A percentile compares a stretch with the other conserved stretches of the same genome.
These are phyloP conservation scores for Drosophila funebris DNA, from an alignment of 1,140 invertebrate genomes.

Conservation along the genomic window DNA sequence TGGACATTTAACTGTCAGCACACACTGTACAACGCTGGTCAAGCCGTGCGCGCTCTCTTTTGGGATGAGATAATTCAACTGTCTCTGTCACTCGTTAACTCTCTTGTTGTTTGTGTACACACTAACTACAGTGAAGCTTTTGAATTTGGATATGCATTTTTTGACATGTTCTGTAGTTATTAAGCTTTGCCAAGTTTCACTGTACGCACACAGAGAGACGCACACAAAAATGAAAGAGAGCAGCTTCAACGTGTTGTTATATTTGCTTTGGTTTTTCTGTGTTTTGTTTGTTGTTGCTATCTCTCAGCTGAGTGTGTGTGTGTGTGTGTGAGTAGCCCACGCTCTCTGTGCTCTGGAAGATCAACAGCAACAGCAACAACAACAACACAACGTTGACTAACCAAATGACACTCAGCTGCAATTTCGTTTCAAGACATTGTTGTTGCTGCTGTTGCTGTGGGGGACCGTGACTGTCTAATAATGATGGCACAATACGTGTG, in stretches of 20 bases:
- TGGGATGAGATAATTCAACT: conserved; percentile 42
- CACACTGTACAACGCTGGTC: conserved; percentile 37
- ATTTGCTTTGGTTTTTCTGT: conserved; percentile 36
- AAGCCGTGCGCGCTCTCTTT: conserved; percentile 22
- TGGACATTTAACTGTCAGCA: conserved; percentile 22
- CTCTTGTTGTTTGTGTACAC: conserved; percentile 18
- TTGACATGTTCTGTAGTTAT: conserved; percentile 17
- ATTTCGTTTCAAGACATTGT: conserved; percentile 33
- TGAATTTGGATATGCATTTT: conserved; percentile 13
- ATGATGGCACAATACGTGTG: conserved; percentile 18
- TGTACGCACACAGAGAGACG: conserved; percentile 17
- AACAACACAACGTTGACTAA: conserved; percentile 33
- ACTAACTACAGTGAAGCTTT: conserved; percentile 24
- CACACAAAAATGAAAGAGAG: conserved; percentile 15
- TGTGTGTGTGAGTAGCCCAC: conserved; percentile 28
- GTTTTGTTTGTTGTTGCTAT: conserved; percentile 37
- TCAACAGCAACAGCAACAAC: conserved; percentile 46
- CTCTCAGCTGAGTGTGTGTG: conserved; percentile 29
- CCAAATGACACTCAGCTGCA: conserved; percentile 50
- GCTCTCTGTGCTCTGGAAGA: conserved; percentile 52
- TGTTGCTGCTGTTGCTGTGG: conserved; percentile 11
- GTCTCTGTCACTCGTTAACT: conserved; percentile 10
- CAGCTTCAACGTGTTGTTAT: conserved; percentile 7
- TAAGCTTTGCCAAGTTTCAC: conserved; percentile 32
- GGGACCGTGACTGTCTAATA: conserved; percentile 38